These are phyloP conservation scores for Ochropacha duplaris DNA, from an alignment of 2,888 invertebrate species.

Conservation along the genomic window DNA sequence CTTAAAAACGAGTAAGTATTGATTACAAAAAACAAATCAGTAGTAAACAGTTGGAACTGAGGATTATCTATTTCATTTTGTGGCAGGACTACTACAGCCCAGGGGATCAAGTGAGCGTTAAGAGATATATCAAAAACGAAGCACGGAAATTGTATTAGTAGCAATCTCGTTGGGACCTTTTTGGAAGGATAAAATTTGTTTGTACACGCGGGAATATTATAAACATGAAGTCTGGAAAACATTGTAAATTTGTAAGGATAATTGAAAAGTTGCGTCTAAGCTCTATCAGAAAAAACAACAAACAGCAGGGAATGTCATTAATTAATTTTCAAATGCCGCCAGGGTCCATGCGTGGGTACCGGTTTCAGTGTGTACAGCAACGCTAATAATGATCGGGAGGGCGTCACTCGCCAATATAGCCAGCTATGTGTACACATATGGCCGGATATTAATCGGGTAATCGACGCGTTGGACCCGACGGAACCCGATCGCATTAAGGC, in stretches of 20 bases:
- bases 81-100: background rate
- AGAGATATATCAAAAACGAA: background rate
- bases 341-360: background rate
- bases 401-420: conserved; percentile 38
- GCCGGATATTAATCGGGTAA: conserved; percentile 72
- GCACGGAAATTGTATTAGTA: background rate
- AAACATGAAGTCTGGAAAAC: too few relatives aligned
- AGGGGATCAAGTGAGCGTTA: background rate
- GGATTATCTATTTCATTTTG: background rate
- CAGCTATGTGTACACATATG: conserved; percentile 44
- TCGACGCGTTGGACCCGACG: conserved; percentile 48
- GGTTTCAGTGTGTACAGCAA: conserved; percentile 24
- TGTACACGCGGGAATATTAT: too few relatives aligned
- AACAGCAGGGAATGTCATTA: background rate
- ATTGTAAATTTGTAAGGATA: too few relatives aligned
- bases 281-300: too few relatives aligned
- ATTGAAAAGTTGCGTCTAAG: too few relatives aligned
- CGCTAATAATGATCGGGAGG: conserved; percentile 47
- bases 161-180: background rate
- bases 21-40: too few relatives aligned
- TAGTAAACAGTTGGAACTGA: background rate
- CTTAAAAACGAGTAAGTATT: too few relatives aligned
- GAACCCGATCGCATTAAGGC: conserved; percentile 52
- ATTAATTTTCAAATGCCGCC: background rate
- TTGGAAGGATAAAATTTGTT: background rate